Conservation (phyloP, 2,797 vertebrate genomes). For the Rhinophrynus dorsalis region DNA sequence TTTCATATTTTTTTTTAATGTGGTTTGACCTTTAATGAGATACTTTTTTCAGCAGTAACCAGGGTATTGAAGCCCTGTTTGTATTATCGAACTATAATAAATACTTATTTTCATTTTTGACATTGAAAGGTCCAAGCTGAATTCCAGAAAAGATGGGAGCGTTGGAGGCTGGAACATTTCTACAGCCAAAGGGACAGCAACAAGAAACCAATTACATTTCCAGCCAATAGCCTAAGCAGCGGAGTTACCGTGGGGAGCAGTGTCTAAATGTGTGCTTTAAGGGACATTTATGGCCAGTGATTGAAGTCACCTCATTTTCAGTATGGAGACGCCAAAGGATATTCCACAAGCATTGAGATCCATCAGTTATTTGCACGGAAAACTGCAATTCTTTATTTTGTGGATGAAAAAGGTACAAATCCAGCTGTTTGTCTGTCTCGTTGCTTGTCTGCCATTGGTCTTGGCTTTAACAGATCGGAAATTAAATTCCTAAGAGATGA, state of each 20-base stretch:
- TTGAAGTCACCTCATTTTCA: not conserved
- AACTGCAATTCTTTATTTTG: not conserved
- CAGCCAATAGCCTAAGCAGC: constrained; percentile 70
- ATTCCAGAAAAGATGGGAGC: constrained; percentile 75
- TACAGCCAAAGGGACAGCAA: constrained; percentile 70
- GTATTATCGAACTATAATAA: not conserved
- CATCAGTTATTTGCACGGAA: not conserved
- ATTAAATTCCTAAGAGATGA: not conserved
- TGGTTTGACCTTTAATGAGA: too few relatives aligned
- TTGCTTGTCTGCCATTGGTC: not conserved
- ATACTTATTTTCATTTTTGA: constrained; percentile 29
- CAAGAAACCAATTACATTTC: constrained; percentile 74
- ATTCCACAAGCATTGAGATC: not conserved
- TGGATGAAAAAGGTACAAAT: not conserved
- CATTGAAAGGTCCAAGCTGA: constrained; percentile 71
- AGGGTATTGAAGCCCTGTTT: not conserved
- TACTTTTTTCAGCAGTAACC: not conserved
- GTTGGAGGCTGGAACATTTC: constrained; percentile 70
- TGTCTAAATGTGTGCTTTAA: constrained; percentile 62
- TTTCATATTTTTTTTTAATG: too few relatives aligned
- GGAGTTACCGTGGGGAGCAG: constrained; percentile 68
- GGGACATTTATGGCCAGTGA: constrained; percentile 35
- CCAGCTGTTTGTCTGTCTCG: too few relatives aligned
- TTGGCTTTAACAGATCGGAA: too few relatives aligned
- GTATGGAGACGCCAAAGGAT: not conserved